Conservation (phyloP, 2,797 vertebrate species). For the Gymnothorax javanicus region DNA sequence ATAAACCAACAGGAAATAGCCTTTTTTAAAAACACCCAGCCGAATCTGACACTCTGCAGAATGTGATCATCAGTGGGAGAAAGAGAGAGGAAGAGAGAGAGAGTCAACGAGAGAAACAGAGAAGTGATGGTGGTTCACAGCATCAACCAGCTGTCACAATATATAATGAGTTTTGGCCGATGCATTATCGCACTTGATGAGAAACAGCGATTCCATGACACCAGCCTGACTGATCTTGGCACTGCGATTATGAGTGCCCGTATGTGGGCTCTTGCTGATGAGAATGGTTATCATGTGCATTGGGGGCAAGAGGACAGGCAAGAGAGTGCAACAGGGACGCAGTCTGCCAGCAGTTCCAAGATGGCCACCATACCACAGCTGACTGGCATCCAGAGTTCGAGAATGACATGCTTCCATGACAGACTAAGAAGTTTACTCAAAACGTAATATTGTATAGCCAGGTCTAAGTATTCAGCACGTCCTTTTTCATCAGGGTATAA, state of each 20-base stretch:
- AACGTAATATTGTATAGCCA: neutral
- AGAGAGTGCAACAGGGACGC: neutral
- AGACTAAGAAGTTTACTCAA: neutral
- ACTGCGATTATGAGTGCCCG: neutral
- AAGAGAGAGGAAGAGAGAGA: neutral
- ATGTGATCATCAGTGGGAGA: neutral
- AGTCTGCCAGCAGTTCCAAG: neutral
- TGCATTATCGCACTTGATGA: conserved; percentile 8
- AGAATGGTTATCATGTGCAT: neutral
- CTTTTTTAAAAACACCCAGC: neutral
- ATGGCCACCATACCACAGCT: conserved; percentile 3
- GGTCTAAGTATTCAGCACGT: neutral
- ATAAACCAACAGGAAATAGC: neutral
- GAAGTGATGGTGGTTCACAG: neutral
- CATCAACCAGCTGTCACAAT: neutral
- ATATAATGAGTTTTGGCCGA: conserved; percentile 2
- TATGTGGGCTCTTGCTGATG: neutral
- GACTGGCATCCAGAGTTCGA: neutral
- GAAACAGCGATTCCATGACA: neutral
- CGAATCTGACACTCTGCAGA: neutral
- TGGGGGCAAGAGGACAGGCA: neutral
- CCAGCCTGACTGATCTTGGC: neutral
- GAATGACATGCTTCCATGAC: neutral
- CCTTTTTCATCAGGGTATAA: no score
- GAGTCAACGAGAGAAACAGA: neutral